Conservation (phyloP, 2,797 vertebrate genomes). For the Caiman crocodilus region DNA sequence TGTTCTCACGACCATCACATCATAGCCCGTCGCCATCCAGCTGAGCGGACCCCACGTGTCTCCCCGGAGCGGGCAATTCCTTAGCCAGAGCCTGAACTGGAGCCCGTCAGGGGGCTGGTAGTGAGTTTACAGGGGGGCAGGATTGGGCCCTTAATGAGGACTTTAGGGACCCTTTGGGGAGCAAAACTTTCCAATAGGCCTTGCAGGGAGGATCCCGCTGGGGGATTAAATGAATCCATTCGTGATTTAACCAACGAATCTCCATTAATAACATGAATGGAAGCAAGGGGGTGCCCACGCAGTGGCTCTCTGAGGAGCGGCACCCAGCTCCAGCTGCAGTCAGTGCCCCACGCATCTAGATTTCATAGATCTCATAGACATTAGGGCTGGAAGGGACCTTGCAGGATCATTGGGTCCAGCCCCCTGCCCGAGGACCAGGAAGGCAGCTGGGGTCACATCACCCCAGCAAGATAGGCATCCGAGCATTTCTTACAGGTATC, state of each 20-base stretch:
- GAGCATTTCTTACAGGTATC: too few species aligned
- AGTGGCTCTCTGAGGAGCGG: too few species aligned
- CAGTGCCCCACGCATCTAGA: background rate
- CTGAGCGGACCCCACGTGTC: background rate
- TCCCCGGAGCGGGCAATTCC: accelerated
- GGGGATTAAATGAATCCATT: background rate
- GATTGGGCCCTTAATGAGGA: background rate
- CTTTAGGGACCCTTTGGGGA: too few species aligned
- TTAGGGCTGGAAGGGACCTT: too few species aligned
- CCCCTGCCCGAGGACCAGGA: too few species aligned
- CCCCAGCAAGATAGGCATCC: too few species aligned
- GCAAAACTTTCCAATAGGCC: background rate
- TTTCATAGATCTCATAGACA: too few species aligned
- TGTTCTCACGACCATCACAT: too few species aligned
- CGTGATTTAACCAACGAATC: too few species aligned
- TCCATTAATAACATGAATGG: too few species aligned
- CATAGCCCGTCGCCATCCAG: background rate
- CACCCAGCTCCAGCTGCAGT: background rate
- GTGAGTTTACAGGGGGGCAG: background rate
- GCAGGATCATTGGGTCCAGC: too few species aligned
- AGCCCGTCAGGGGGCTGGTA: background rate
- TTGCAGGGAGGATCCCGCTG: accelerated
- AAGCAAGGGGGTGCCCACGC: background rate
- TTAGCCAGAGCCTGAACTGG: background rate
- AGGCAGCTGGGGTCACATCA: too few species aligned